These are phyloP conservation scores for Callyntrura sp. DNA, from an alignment of 2,888 invertebrate genomes.

Conservation along the genomic window DNA sequence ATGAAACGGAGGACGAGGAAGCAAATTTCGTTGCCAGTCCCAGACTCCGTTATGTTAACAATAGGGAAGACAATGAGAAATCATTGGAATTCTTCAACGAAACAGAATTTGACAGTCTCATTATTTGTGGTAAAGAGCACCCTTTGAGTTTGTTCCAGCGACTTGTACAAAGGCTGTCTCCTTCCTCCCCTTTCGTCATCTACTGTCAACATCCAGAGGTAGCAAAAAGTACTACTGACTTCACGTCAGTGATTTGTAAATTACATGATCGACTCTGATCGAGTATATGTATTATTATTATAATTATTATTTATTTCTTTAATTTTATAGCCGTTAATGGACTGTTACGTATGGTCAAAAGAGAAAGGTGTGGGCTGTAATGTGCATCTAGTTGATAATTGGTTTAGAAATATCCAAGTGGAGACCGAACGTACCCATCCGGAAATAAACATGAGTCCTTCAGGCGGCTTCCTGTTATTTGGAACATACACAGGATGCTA, in stretches of 20 bases:
- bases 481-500: conserved; percentile 86
- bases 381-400: conserved; percentile 93
- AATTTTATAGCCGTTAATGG: conserved; percentile 89
- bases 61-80: conserved; percentile 81
- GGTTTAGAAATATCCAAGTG: conserved; percentile 96
- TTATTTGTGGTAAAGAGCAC: conserved; percentile 94
- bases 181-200: conserved; percentile 94
- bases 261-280: not conserved
- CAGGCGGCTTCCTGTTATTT: conserved; percentile 95
- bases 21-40: conserved; percentile 56
- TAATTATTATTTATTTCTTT: conserved; percentile 55
- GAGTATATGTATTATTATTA: not conserved
- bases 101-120: conserved; percentile 87
- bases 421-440: conserved; percentile 97
- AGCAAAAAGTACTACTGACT: no score
- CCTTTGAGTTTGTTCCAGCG: conserved; percentile 92
- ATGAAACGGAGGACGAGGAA: conserved; percentile 57
- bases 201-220: conserved; percentile 92
- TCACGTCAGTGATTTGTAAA: no score
- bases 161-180: conserved; percentile 91
- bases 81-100: conserved; percentile 73
- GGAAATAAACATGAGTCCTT: conserved; percentile 94
- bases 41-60: conserved; percentile 66
- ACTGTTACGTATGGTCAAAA: conserved; percentile 93
- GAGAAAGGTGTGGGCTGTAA: conserved; percentile 89